Percentiles rank a stretch among this genome's conserved stretches.
Evolutionary conservation across 2,797 vertebrate species (phyloP).

Genomic region (Acanthurus leucopareius): DNA sequence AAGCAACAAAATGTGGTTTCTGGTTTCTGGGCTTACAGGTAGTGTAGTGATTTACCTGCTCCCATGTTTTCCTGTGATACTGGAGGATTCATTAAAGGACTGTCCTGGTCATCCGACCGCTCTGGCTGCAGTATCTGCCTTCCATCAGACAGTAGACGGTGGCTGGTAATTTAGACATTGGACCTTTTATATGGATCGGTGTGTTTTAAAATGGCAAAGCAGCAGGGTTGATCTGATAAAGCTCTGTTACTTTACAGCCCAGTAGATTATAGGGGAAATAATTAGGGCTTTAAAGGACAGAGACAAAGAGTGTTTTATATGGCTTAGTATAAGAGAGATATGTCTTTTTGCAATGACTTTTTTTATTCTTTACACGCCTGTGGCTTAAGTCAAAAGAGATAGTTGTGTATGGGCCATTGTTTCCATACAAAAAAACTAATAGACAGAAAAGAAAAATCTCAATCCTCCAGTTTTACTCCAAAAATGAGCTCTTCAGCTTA

Average conservation of each 20-base stretch:
- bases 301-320: constrained; percentile 24
- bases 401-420: not conserved
- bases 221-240: constrained; percentile 65
- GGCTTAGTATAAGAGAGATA: constrained; percentile 17
- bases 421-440: too few relatives aligned
- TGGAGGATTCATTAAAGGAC: not conserved
- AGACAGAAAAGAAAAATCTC: too few relatives aligned
- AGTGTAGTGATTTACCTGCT: not conserved
- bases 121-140: constrained; percentile 29
- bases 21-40: constrained; percentile 1
- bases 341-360: constrained; percentile 7
- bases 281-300: constrained; percentile 45
- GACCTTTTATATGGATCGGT: constrained; percentile 50
- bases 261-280: constrained; percentile 60
- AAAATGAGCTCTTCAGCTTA: too few relatives aligned
- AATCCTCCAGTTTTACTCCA: too few relatives aligned
- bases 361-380: not conserved
- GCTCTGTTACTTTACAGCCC: constrained; percentile 34
- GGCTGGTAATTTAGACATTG: constrained; percentile 32
- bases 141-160: constrained; percentile 40
- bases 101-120: not conserved
- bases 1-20: not conserved
- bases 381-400: not conserved
- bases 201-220: constrained; percentile 44
- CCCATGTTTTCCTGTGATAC: not conserved